Base-by-base conservation (phyloP, 2,797 vertebrate genomes). In the Naso thynnoides region DNA sequence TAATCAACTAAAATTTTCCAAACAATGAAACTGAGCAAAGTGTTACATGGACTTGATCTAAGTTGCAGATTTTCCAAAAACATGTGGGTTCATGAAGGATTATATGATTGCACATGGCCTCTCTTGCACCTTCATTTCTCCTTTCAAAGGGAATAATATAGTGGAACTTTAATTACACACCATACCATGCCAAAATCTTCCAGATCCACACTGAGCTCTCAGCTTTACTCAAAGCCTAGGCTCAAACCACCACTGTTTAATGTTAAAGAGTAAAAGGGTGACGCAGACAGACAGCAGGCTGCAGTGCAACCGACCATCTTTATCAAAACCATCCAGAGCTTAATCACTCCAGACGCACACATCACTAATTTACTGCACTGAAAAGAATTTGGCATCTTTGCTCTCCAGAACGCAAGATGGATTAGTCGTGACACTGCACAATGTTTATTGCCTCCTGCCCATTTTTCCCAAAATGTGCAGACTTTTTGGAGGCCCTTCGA, bases 401-500 rank as follows among this genome's bases (percentile, higher is more conserved):
- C 66, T 70, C 72, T 78, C 52, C 53, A 73, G 47, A 75, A 73
- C 33, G 23, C 21, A 33, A 68, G 62, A 88, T 21, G 55, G 67
- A 88, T 88, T 61, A 79, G 64, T 53, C 78, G 54, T 84, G 81
- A 89, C 85, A 82, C 45, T 58, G 71, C 63, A 81, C 47, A 67
- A 69, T 76, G 71, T 69, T 77, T 74, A 81, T 65, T 65, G 77
- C 78, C 75, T 83, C 84, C 55, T 49, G 19, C 79, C 79, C 86
- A 83, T 59, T 85, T 84, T 90, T 88, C 78, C 82, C 57, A 24
- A 80, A 86, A 86, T 70, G 53, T 50, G 70, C 49, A 85, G 68
- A 55, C 68, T 67, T 73, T n/a, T 77, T 86, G 82, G 83, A 88
- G 67, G 42, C 27, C 8, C 42, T 68, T 83, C 18, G 42, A 78